phyloP scores from a whole-genome alignment of 2,888 invertebrate species.

The Scaptomyza cyrtandrae region DNA sequence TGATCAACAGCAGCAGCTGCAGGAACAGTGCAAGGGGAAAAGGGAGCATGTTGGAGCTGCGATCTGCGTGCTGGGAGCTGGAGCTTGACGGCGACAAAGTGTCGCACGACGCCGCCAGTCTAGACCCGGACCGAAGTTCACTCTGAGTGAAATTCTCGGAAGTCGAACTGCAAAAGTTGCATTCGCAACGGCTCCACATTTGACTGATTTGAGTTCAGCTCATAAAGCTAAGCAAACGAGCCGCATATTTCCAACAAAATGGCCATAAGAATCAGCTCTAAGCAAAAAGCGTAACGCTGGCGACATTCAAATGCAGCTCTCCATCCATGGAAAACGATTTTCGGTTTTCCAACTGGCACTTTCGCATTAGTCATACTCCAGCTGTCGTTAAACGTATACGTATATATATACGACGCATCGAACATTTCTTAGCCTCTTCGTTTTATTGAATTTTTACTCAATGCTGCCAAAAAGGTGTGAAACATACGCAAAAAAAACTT shows the following conservation, averaged over 20 bases:
- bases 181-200: conserved; percentile 31
- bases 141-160: conserved; percentile 40
- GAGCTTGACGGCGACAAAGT: conserved; percentile 71
- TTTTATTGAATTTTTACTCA: conserved; percentile 45
- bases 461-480: conserved; percentile 66
- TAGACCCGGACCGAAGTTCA: conserved; percentile 35
- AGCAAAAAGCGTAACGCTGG: conserved; percentile 41
- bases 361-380: conserved; percentile 30
- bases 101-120: conserved; percentile 62
- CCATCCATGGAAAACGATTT: conserved; percentile 40
- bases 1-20: conserved; percentile 31
- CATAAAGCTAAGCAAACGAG: conserved; percentile 46
- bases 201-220: conserved; percentile 52
- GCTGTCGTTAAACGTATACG: not conserved
- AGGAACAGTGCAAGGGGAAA: not conserved
- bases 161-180: conserved; percentile 49
- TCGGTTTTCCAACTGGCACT: conserved; percentile 5
- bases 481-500: conserved; percentile 49
- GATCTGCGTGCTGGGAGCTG: conserved; percentile 15
- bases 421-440: conserved; percentile 19
- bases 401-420: not conserved
- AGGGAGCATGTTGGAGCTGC: conserved; percentile 7
- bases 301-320: conserved; percentile 39
- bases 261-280: conserved; percentile 50
- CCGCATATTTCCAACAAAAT: conserved; percentile 36